Evolutionary conservation across 2,888 invertebrate genomes (phyloP).

Genomic region (Aquatica leii): DNA sequence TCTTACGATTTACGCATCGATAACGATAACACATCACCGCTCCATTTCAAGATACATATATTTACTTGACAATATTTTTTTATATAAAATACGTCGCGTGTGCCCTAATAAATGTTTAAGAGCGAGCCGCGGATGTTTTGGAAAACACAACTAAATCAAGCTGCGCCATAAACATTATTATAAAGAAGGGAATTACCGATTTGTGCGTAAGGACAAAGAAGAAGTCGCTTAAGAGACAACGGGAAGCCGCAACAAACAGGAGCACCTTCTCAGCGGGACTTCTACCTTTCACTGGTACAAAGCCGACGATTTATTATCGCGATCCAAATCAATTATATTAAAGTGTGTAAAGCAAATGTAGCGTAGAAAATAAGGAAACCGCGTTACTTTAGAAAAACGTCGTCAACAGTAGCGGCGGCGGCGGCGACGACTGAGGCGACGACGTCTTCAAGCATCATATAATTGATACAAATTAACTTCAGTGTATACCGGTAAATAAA

Average conservation of each 20-base stretch:
- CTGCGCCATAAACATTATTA: conserved; percentile 19
- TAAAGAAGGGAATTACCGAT: conserved; percentile 23
- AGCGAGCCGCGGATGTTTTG: neutral
- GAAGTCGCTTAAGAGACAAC: conserved; percentile 15
- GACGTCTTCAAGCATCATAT: conserved; percentile 41
- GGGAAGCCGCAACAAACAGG: conserved; percentile 18
- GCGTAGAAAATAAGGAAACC: conserved; percentile 39
- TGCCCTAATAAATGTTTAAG: conserved; percentile 6
- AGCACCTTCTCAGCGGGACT: conserved; percentile 24
- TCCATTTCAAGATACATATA: conserved; percentile 11
- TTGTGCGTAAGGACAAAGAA: conserved; percentile 19
- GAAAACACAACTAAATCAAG: conserved; percentile 1
- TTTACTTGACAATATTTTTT: conserved; percentile 15
- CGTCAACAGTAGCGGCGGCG: conserved; percentile 16
- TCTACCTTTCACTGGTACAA: conserved; percentile 31
- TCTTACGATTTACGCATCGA: conserved; percentile 44
- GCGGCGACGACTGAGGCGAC: neutral
- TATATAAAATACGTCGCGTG: conserved; percentile 10
- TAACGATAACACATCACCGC: conserved; percentile 33
- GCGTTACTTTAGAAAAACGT: conserved; percentile 31
- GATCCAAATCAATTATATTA: conserved; percentile 39
- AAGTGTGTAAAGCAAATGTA: conserved; percentile 38
- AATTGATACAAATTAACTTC: conserved; percentile 59
- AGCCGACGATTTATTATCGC: conserved; percentile 33
- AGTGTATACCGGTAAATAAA: conserved; percentile 56